A percentile compares a stretch with the other conserved stretches of the same genome.
Evolutionary conservation across 1,140 invertebrate genomes (phyloP).

Genomic region (Macrostomum lignano): DNA sequence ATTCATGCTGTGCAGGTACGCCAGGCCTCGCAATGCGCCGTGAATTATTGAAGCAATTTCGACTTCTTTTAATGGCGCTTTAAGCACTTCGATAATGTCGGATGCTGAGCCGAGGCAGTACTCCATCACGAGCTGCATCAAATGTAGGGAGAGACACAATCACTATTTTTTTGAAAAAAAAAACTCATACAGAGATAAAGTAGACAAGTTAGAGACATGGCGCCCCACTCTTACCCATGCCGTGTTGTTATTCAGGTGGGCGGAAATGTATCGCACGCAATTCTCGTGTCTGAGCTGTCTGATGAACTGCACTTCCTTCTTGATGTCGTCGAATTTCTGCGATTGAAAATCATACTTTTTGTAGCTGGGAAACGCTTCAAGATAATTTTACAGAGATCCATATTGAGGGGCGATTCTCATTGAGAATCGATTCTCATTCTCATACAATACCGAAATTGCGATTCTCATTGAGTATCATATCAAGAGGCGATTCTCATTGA

Average conservation of each 20-base stretch:
- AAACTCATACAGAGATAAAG: too few species aligned
- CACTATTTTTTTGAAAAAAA: too few species aligned
- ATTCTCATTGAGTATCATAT: too few species aligned
- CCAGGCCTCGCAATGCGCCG: slow-evolving; percentile 61
- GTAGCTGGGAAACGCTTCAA: too few species aligned
- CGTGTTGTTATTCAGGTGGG: slow-evolving; percentile 81
- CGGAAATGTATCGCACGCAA: slow-evolving; percentile 92
- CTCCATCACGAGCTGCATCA: slow-evolving; percentile 99
- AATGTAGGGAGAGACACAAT: not conserved
- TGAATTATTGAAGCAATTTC: slow-evolving; percentile 94
- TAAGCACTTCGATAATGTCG: slow-evolving; percentile 95
- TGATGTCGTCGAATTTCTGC: slow-evolving; percentile 89
- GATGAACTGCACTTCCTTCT: slow-evolving; percentile 91
- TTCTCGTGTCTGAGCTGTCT: slow-evolving; percentile 73
- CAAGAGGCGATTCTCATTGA: too few species aligned
- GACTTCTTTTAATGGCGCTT: slow-evolving; percentile 70
- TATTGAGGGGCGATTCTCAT: too few species aligned
- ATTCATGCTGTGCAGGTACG: slow-evolving; percentile 66
- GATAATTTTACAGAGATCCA: too few species aligned
- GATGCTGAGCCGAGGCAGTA: slow-evolving; percentile 98
- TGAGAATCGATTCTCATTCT: too few species aligned
- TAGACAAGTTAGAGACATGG: not conserved
- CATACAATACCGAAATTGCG: too few species aligned
- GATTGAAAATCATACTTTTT: slow-evolving; percentile 2
- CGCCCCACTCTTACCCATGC: slow-evolving; percentile 45